phyloP scores from a whole-genome alignment of 2,113 vertebrate genomes.

The Limanda limanda region DNA sequence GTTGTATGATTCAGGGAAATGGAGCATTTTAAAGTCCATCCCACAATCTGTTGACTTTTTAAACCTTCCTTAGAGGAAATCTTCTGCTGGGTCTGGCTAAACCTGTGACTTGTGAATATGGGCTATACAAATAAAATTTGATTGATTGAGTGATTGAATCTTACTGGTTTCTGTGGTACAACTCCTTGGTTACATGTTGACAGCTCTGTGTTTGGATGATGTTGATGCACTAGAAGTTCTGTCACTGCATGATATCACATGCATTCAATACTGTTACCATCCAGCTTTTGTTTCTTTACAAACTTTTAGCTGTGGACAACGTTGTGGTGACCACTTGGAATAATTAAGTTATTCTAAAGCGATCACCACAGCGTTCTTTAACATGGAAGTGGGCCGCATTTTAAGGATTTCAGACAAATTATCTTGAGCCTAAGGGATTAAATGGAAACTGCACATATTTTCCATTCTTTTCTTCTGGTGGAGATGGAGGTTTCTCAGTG shows the following conservation, averaged over 20 bases:
- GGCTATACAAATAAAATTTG: no score
- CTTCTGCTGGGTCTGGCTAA: not conserved
- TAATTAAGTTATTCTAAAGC: not conserved
- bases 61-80: not conserved
- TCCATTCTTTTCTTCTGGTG: constrained; percentile 16
- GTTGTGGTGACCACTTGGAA: not conserved
- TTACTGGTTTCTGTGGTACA: constrained; percentile 9
- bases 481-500: not conserved
- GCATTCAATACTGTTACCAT: not conserved
- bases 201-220: not conserved
- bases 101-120: no score
- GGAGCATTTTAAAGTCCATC: no score
- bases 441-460: not conserved
- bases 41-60: not conserved
- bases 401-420: not conserved
- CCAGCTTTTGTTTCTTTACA: not conserved
- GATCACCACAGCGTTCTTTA: no score
- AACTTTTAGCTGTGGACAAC: not conserved
- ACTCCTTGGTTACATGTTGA: not conserved
- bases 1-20: not conserved
- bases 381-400: not conserved
- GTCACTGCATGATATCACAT: constrained; percentile 25
- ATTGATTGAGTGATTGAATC: not conserved
- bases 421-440: not conserved
- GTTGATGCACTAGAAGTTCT: constrained; percentile 1